phyloP scores from a whole-genome alignment of 2,113 vertebrate genomes.

The Cyprinodon brontotheroides region DNA sequence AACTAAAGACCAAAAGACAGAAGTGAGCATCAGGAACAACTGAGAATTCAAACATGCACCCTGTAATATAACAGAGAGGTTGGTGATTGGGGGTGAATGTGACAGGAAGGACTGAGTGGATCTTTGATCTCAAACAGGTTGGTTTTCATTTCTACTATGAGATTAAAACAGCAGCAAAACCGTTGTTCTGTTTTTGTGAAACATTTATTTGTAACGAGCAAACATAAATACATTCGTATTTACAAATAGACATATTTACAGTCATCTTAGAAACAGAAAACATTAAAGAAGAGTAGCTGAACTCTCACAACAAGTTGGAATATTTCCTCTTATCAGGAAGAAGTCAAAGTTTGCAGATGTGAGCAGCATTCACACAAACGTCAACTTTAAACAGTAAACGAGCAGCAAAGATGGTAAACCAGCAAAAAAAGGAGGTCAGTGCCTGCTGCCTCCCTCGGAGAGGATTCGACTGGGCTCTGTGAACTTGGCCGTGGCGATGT shows the following conservation, averaged over 20 bases:
- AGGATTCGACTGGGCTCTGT: conserved; percentile 94
- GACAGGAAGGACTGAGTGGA: background rate
- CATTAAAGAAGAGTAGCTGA: background rate
- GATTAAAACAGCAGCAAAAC: too few relatives aligned
- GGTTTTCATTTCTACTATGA: too few relatives aligned
- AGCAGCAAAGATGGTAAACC: background rate
- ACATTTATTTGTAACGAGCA: background rate
- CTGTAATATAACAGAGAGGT: too few relatives aligned
- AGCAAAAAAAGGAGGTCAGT: conserved; percentile 63
- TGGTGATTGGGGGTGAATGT: too few relatives aligned
- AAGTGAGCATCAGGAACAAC: too few relatives aligned
- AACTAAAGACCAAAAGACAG: too few relatives aligned
- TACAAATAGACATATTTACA: background rate
- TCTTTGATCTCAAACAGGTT: background rate
- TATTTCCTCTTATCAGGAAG: background rate
- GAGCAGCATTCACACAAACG: background rate
- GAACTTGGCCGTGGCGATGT: conserved; percentile 92
- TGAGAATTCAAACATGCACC: too few relatives aligned
- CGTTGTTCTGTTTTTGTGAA: background rate
- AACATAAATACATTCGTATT: background rate
- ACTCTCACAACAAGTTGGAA: background rate
- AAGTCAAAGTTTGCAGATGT: background rate
- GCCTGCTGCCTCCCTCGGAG: conserved; percentile 91
- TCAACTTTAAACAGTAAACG: background rate
- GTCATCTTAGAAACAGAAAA: background rate